Evolutionary conservation across 2,113 vertebrate genomes (phyloP), one percentile per base, ranked within the genome.

Genomic region (Suncus etruscus): DNA sequence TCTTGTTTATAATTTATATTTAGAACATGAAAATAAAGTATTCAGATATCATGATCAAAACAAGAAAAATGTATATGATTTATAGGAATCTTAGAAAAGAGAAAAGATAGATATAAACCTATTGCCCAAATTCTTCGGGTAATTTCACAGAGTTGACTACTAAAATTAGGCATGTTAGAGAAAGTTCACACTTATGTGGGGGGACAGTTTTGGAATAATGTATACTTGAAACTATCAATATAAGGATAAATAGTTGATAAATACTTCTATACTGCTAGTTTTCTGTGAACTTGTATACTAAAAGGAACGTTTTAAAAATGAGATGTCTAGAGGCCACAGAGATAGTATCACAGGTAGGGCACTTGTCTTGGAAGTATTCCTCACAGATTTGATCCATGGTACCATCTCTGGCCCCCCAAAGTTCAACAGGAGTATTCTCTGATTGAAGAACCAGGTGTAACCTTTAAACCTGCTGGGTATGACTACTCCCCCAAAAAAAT

Each of bases 1-100:
- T 50, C 72, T 94, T 75, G 79, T 61, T 83, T 92, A 3, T 66
- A 83, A 29, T 8, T 84, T 88, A 69, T 65, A 77, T 81, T 82
- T 87, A 31, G 4, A 79, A 78, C 48, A 45, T 65, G 25, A 73
- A 82, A 86, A 75, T 58, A 58, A 48, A 89, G 82, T 27, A 69
- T 54, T 82, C 31, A 75, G 83, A 88, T 11, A 45, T 75, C 32
- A 63, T n/a, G 25, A 2, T 8, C 29, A 39, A 90, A 82, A 85
- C 8, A 11, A 88, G 65, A 90, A 14, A 11, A 31, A 27, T 0
- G 3, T 3, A 91, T 8, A 39, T 48, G 45, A 2, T 72, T 79
- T 90, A 10, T 4, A 54, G 66, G 31, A 91, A n/a, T 83, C 14
- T 66, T 69, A 16, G 6, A 63, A 80, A 86, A 84, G 18, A 77